A percentile compares a stretch with the other conserved stretches of the same genome.
Evolutionary conservation across 2,113 vertebrate genomes (phyloP).

Genomic region (Abramis brama): DNA sequence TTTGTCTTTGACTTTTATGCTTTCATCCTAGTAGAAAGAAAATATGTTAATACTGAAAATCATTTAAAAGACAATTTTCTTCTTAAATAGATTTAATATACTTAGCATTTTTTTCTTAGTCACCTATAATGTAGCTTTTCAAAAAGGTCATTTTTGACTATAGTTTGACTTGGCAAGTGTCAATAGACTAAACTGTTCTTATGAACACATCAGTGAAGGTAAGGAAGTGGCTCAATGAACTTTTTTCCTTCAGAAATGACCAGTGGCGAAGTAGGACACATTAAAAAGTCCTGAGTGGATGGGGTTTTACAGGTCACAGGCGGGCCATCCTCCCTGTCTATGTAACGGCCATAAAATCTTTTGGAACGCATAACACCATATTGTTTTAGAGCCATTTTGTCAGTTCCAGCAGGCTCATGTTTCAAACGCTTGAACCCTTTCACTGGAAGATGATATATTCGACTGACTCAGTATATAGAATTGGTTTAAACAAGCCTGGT

Average conservation of each 20-base stretch:
- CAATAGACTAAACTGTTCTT: background rate
- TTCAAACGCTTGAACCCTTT: conserved; percentile 50
- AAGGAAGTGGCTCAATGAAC: background rate
- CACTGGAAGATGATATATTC: conserved; percentile 28
- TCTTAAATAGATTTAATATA: background rate
- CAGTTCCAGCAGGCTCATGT: conserved; percentile 50
- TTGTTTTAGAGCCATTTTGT: conserved; percentile 46
- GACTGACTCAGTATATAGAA: conserved; percentile 55
- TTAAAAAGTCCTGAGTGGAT: conserved; percentile 26
- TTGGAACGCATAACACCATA: conserved; percentile 28
- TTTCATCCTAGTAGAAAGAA: background rate
- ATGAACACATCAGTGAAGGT: background rate
- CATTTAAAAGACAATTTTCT: background rate
- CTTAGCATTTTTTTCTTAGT: background rate
- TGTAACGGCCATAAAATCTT: background rate
- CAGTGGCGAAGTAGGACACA: background rate
- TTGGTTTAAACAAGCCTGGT: conserved; percentile 44
- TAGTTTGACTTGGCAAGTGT: background rate
- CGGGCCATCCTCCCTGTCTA: background rate
- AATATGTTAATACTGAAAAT: background rate
- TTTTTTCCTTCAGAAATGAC: conserved; percentile 22
- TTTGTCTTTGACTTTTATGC: too few species aligned
- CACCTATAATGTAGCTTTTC: background rate
- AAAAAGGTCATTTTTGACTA: background rate
- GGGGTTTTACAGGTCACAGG: conserved; percentile 26